These are phyloP conservation scores for Mormyrus iriodes DNA, from an alignment of 2,113 vertebrate species.

Conservation along the genomic window DNA sequence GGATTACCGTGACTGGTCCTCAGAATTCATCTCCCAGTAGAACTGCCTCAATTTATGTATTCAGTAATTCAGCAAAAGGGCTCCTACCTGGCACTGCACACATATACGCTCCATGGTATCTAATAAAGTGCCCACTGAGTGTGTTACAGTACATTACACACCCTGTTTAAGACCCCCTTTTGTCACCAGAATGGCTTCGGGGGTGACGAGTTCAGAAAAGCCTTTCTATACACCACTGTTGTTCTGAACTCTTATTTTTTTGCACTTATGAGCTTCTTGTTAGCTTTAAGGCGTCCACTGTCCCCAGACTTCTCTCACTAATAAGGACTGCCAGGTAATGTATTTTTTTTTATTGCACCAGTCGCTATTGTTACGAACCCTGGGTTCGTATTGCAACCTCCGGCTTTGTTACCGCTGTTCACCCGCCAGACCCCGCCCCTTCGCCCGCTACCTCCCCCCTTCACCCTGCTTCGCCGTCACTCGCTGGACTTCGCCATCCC, in stretches of 20 bases:
- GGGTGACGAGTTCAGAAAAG: background rate
- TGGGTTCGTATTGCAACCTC: too few relatives aligned
- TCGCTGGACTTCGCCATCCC: too few relatives aligned
- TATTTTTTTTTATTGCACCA: too few relatives aligned
- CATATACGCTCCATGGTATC: background rate
- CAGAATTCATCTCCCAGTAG: constrained; percentile 43
- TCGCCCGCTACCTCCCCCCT: too few relatives aligned
- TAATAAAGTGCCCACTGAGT: background rate
- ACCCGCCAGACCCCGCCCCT: too few relatives aligned
- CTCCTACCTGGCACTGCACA: background rate
- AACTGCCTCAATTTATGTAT: constrained; percentile 51
- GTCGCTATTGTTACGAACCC: too few relatives aligned
- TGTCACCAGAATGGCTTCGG: background rate
- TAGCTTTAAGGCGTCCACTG: background rate
- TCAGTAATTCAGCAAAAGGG: background rate
- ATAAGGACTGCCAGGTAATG: background rate
- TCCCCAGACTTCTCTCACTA: background rate
- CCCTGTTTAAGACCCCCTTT: background rate
- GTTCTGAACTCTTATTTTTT: background rate
- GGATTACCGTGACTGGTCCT: constrained; percentile 45
- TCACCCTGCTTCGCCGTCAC: too few relatives aligned
- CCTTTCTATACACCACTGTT: background rate
- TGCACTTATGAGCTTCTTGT: background rate
- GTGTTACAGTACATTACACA: background rate
- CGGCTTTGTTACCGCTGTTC: too few relatives aligned